Evolutionary conservation across 30 jellyfish, hydroid and myxozoan genomes (phyloP), one percentile per base, ranked within the genome.

Genomic region (Rhopilema esculentum): DNA sequence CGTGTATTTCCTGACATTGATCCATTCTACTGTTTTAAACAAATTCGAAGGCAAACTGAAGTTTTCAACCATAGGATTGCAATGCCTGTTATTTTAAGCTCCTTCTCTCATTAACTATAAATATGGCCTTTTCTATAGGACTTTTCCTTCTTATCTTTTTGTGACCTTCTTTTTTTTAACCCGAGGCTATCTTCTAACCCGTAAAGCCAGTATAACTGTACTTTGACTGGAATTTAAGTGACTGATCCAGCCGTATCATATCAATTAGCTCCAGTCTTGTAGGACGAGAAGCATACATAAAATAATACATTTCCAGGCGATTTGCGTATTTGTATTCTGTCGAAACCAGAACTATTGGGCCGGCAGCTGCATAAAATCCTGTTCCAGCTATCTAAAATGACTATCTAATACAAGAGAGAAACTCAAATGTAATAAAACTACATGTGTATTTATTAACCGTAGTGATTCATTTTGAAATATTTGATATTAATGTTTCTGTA

Each of bases 1-100:
- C 51, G 51, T 33, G 49, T 66, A 24, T 73, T 73, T 73, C 84
- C 84, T 73, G 84, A 73, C 49, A 18, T 33, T 73, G 69, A 73
- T 73, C 69, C 84, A 24, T 15, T 49, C 27, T 19, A 33, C 69
- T 73, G 69, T 73, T 73, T 30, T 12, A 73, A 73, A 12, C 82
- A 20, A 73, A 73, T 73, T 73, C 84, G 23, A 22, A 20, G 32
- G 84, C 69, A 73, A 73, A 73, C 69, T 4, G 29, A n/a, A n/a
- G 8, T 63, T 63, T 70, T 70, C 77, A 70, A 53, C 27, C 40
- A 70, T 25, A 28, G 49, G 33, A 24, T 70, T 53, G 25, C 40
- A 28, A 17, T 70, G 62, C 31, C 48, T 21, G 78, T 70, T 70
- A 70, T 70, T 70, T 70, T 26, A 40, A 12, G 57, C 57, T 40